Conservation (phyloP, 2,113 vertebrate genomes). For the Gavia stellata region DNA sequence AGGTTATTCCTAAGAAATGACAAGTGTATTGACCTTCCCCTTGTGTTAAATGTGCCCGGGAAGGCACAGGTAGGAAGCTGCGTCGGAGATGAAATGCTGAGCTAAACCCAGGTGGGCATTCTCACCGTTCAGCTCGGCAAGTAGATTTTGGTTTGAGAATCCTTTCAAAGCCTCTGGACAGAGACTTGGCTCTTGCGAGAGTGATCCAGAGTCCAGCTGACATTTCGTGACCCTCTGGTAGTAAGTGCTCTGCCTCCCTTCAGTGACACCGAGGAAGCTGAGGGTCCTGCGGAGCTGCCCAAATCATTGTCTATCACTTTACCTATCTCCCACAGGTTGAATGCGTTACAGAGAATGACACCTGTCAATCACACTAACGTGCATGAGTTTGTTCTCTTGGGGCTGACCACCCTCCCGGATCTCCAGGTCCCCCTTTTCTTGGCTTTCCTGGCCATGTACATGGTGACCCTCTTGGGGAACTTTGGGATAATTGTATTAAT, state of each 20-base stretch:
- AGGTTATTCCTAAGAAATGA: not conserved
- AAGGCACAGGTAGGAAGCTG: not conserved
- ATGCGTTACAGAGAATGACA: not conserved
- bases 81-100: not conserved
- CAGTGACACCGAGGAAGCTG: accelerated
- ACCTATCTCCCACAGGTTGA: not conserved
- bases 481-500: not conserved
- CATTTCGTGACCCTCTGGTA: not conserved
- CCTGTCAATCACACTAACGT: not conserved
- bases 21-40: too few species aligned
- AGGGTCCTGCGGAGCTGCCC: not conserved
- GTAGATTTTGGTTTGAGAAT: not conserved
- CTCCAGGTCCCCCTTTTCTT: not conserved
- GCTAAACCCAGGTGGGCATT: not conserved
- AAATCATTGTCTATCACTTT: not conserved
- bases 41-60: not conserved
- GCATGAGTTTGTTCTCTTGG: not conserved
- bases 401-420: not conserved
- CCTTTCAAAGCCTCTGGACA: not conserved
- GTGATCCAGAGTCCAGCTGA: not conserved
- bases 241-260: not conserved
- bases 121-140: not conserved
- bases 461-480: not conserved
- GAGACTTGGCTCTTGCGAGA: not conserved
- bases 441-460: not conserved